Conservation (phyloP, 2,888 invertebrate species). For the Sphecodes monilicornis region DNA sequence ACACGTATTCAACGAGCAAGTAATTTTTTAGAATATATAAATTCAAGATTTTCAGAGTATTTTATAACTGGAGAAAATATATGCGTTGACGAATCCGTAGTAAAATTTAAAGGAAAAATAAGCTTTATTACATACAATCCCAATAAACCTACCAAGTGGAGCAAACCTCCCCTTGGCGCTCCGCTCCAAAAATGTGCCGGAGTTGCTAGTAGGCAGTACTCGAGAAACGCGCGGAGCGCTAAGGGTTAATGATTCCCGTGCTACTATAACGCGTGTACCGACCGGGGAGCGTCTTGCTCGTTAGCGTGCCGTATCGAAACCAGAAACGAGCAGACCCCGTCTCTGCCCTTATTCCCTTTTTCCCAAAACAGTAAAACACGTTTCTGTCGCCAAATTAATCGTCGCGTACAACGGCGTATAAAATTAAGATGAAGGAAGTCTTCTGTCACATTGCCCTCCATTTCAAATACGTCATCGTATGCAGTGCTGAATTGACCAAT, state of each 20-base stretch:
- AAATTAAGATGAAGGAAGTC: neutral
- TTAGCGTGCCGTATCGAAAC: slow-evolving; percentile 56
- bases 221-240: no score
- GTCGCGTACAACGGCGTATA: neutral
- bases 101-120: no score
- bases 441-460: neutral
- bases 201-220: no score
- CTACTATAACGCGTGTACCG: slow-evolving; percentile 34
- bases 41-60: slow-evolving; percentile 9
- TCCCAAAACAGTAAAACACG: no score
- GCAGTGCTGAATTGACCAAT: neutral
- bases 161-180: no score
- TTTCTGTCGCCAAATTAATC: neutral
- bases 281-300: slow-evolving; percentile 33
- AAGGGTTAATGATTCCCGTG: slow-evolving; percentile 62
- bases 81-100: neutral
- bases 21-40: slow-evolving; percentile 8
- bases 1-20: slow-evolving; percentile 4
- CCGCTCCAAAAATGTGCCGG: no score
- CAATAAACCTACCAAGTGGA: no score
- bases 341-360: neutral
- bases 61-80: slow-evolving; percentile 6
- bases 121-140: no score
- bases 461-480: neutral
- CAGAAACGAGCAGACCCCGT: neutral